A percentile compares a stretch with the other conserved stretches of the same genome.
Evolutionary conservation across 2,797 vertebrate species (phyloP).

Genomic region (Hippopotamyrus pictus): DNA sequence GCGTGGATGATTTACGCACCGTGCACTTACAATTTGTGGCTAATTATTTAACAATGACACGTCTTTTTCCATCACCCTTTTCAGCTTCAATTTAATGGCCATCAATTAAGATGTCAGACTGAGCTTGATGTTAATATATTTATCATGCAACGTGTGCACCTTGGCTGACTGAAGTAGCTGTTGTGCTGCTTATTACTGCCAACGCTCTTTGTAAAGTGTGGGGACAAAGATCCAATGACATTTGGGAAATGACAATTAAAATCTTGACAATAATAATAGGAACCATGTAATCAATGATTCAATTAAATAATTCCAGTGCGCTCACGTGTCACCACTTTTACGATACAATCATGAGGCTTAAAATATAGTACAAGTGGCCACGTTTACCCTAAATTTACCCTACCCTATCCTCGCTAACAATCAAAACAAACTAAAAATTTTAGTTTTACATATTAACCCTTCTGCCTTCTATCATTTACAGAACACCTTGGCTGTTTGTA

Average conservation of each 20-base stretch:
- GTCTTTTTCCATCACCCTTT: not conserved
- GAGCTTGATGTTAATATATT: slow-evolving; percentile 1
- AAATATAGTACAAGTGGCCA: not conserved
- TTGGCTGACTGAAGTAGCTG: not conserved
- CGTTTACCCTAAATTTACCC: not conserved
- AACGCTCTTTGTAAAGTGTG: not conserved
- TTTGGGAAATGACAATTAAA: not conserved
- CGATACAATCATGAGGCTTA: not conserved
- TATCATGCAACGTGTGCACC: not conserved
- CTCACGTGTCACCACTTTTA: not conserved
- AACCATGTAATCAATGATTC: not conserved
- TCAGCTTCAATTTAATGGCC: slow-evolving; percentile 9
- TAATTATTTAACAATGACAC: slow-evolving; percentile 6
- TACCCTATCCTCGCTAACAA: not conserved
- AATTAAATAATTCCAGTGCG: not conserved
- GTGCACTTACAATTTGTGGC: not conserved
- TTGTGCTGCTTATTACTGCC: not conserved
- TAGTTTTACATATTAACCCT: not conserved
- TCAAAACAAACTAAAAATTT: too few species aligned
- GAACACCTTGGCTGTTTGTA: not conserved
- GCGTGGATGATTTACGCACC: not conserved
- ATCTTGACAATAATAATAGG: not conserved
- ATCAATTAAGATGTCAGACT: not conserved
- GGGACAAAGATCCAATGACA: not conserved
- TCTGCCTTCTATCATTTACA: not conserved